phyloP scores from a whole-genome alignment of 2,113 vertebrate genomes.

The Promerops cafer region DNA sequence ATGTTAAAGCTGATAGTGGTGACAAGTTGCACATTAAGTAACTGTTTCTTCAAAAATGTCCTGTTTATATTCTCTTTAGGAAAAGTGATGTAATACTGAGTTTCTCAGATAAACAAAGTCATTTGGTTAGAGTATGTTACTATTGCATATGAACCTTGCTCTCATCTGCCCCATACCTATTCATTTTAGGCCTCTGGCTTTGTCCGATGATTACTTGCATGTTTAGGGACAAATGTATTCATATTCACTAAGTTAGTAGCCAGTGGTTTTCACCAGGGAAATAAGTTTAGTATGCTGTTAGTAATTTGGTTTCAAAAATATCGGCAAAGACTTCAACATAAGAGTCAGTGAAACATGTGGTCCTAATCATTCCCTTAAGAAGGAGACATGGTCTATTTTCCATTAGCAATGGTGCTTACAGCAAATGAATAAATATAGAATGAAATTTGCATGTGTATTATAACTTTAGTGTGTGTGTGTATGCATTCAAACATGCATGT shows the following conservation, averaged over 20 bases:
- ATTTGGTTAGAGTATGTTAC: slow-evolving; percentile 36
- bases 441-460: slow-evolving; percentile 58
- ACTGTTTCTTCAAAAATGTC: slow-evolving; percentile 65
- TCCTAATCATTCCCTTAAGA: slow-evolving; percentile 67
- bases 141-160: background rate
- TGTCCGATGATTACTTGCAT: slow-evolving; percentile 48
- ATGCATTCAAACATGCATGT: background rate
- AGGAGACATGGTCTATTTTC: slow-evolving; percentile 77
- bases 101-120: slow-evolving; percentile 65
- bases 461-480: slow-evolving; percentile 30
- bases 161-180: slow-evolving; percentile 3
- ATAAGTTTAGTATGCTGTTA: slow-evolving; percentile 70
- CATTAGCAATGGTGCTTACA: slow-evolving; percentile 69
- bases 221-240: slow-evolving; percentile 37
- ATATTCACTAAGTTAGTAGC: slow-evolving; percentile 67
- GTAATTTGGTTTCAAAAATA: slow-evolving; percentile 68
- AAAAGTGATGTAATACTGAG: slow-evolving; percentile 62
- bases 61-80: slow-evolving; percentile 60
- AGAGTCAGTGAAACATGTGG: slow-evolving; percentile 73
- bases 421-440: slow-evolving; percentile 67
- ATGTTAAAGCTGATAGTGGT: slow-evolving; percentile 62
- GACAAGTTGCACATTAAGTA: slow-evolving; percentile 74
- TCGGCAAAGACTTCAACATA: slow-evolving; percentile 34
- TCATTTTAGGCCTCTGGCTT: slow-evolving; percentile 3
- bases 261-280: slow-evolving; percentile 72